phyloP scores from a whole-genome alignment of 2,797 vertebrate genomes.

The Gorsachius magnificus region DNA sequence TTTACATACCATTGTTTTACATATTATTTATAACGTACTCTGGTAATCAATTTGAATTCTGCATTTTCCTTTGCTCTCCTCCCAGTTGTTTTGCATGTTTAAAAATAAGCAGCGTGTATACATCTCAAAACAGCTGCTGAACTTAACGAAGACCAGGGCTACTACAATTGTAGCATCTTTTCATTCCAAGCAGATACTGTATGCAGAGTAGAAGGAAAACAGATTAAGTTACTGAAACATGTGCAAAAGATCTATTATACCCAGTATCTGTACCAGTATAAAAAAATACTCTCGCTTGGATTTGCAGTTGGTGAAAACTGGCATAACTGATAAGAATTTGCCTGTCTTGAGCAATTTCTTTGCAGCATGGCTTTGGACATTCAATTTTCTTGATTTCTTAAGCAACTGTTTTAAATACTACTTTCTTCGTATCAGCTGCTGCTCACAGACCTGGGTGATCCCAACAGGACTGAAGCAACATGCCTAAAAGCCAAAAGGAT shows the following conservation, averaged over 20 bases:
- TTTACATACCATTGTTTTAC: conserved; percentile 2
- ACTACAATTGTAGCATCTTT: not conserved
- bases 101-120: conserved; percentile 7
- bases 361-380: not conserved
- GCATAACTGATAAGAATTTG: not conserved
- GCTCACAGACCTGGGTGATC: not conserved
- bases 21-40: not conserved
- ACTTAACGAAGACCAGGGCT: not conserved
- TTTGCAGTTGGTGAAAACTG: not conserved
- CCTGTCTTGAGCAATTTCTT: not conserved
- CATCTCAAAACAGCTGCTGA: conserved; percentile 17
- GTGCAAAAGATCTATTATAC: not conserved
- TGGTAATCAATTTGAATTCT: conserved; percentile 33
- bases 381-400: not conserved
- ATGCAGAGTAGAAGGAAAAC: not conserved
- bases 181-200: conserved; percentile 5
- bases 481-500: not conserved
- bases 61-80: conserved; percentile 5
- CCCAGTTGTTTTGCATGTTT: conserved; percentile 15
- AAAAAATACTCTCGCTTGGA: not conserved
- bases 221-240: not conserved
- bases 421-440: not conserved
- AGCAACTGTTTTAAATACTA: not conserved
- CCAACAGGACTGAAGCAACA: not conserved
- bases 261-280: not conserved